Conservation (phyloP, 2,888 invertebrate species). For the Dione vanillae region DNA sequence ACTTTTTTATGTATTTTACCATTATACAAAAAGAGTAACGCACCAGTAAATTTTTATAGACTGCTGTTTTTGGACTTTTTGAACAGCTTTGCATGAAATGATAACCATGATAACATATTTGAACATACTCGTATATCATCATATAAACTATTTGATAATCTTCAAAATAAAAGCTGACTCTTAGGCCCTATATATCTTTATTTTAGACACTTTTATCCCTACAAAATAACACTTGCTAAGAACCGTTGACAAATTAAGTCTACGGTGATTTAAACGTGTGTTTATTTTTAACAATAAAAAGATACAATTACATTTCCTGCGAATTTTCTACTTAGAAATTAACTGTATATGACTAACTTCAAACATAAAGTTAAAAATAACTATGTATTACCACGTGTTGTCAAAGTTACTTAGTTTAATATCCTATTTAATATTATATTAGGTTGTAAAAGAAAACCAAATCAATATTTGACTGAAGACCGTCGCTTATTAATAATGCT, state of each 20-base stretch:
- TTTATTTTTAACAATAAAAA: not conserved
- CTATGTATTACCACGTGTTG: not conserved
- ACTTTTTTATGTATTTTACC: too few relatives aligned
- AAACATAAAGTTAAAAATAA: not conserved
- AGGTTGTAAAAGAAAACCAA: too few relatives aligned
- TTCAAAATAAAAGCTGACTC: not conserved
- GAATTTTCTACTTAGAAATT: not conserved
- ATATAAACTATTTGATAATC: not conserved
- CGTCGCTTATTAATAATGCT: too few relatives aligned
- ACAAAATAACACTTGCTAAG: not conserved
- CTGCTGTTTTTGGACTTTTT: too few relatives aligned
- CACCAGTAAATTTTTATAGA: too few relatives aligned
- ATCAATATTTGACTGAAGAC: too few relatives aligned
- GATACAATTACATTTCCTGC: not conserved
- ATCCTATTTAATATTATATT: too few relatives aligned
- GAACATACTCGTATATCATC: not conserved
- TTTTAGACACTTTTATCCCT: not conserved
- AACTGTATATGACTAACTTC: not conserved
- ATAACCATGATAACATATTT: not conserved
- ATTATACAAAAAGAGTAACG: too few relatives aligned
- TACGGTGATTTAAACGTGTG: slow-evolving; percentile 3
- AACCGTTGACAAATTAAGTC: slow-evolving; percentile 12
- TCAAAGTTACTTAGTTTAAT: not conserved
- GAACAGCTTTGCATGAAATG: too few relatives aligned
- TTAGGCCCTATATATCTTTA: not conserved